Evolutionary conservation across 2,113 vertebrate genomes (phyloP), one percentile per base, ranked within the genome.

Genomic region (Castor canadensis): DNA sequence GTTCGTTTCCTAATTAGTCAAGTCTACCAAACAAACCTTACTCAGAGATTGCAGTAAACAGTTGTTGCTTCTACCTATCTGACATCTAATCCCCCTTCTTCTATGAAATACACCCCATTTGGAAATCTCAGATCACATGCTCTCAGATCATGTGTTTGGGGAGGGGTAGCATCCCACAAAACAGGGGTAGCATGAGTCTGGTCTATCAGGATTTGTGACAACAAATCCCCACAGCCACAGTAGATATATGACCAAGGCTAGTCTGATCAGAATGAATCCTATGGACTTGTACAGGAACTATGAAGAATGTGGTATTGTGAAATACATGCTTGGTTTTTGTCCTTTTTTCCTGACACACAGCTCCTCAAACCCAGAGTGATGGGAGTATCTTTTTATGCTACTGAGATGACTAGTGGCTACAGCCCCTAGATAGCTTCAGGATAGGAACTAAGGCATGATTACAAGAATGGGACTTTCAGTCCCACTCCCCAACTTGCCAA

Each of bases 1-100:
- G 81, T 62, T 76, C 8, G 10, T 72, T 66, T 89, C 86, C 81
- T 84, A 79, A 96, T 73, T 94, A 67, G 5, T 93, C 64, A 80
- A 69, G 62, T 58, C 71, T 87, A 72, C 40, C 47, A 54, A 92
- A 38, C 28, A 92, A 87, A 79, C 32, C 9, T 94, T 45, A 67
- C 40, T 91, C 28, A 91, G 38, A 60, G 52, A 83, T 24, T 87
- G 45, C 43, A 89, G 38, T 80, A 93, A 95, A 95, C 3, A 76
- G 35, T 49, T 91, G 6, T 26, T 75, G 24, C 60, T 77, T 94
- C 71, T 80, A 16, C 15, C 88, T 90, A 19, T 45, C 43, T 67
- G 43, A 32, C 30, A 73, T 22, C 49, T 60, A 67, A 86, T 49
- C 35, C 13, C 45, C n/a, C 26, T 87, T 85, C 56, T 81, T 93